These are phyloP conservation scores for Channa argus DNA, from an alignment of 2,113 vertebrate species.

Conservation along the genomic window DNA sequence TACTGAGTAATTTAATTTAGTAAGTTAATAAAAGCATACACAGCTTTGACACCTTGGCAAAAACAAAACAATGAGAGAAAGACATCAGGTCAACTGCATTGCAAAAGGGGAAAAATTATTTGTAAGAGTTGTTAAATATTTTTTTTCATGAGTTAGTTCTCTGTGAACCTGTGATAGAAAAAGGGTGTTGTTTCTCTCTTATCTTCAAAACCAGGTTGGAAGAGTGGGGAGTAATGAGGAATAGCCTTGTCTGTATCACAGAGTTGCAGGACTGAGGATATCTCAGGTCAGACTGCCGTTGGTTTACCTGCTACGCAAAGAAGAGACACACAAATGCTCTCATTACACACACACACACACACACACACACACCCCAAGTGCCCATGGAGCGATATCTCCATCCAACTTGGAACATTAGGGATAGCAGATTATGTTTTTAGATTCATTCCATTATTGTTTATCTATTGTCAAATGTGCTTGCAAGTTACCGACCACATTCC, in stretches of 20 bases:
- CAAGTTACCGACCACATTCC: constrained; percentile 38
- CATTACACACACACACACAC: constrained; percentile 9
- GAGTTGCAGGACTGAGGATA: constrained; percentile 69
- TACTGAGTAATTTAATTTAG: not conserved
- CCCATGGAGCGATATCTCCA: constrained; percentile 25
- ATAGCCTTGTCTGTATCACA: constrained; percentile 71
- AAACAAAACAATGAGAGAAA: not conserved
- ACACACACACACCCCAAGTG: constrained; percentile 26
- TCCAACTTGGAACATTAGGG: constrained; percentile 58
- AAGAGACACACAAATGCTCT: constrained; percentile 46
- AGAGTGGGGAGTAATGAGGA: constrained; percentile 70
- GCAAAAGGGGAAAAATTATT: constrained; percentile 23
- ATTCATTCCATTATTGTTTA: constrained; percentile 62
- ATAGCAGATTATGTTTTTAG: constrained; percentile 55
- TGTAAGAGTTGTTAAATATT: constrained; percentile 41
- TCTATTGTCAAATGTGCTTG: constrained; percentile 41
- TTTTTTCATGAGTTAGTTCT: constrained; percentile 18
- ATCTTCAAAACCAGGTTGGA: constrained; percentile 73
- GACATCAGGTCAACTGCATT: constrained; percentile 8
- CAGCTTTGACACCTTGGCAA: constrained; percentile 9
- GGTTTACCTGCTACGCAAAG: not conserved
- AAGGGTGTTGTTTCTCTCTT: constrained; percentile 71
- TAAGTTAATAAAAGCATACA: not conserved
- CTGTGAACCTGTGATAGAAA: constrained; percentile 59
- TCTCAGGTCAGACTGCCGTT: constrained; percentile 55